Evolutionary conservation across 2,797 vertebrate species (phyloP), one percentile per base, ranked within the genome.

Genomic region (Champsocephalus gunnari): DNA sequence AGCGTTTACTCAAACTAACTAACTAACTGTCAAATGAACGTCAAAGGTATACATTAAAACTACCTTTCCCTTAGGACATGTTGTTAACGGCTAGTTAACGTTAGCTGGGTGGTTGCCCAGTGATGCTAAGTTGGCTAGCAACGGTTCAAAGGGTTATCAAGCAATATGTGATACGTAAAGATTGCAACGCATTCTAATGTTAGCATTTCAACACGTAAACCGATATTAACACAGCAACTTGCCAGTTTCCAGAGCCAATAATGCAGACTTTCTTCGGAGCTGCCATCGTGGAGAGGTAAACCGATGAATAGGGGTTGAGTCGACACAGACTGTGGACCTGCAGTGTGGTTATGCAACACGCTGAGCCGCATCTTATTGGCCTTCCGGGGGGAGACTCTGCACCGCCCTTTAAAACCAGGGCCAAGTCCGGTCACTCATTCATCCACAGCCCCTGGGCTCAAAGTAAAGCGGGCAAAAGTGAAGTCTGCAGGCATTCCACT

Each of bases 221-320:
- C 34, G 34, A 38, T 38, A 38, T 38, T 38, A 38, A 66, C 60
- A 16, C 13, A 6, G 24, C 5, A 2, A 80, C 87, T 96, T 93
- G 95, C 97, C 98, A 99, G 91, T 99, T 99, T 73, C 98, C 98
- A 0, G 98, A 99, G 87, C 98, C 98, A 71, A 99, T 92, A 88
- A 99, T 88, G 94, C 98, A 99, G 78, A 98, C 96, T 88, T 95
- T 98, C 92, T 94, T 95, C 21, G 91, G 83, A 80, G 91, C 81
- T 88, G 91, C 91, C 95, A 95, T 96, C 8, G 71, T 75, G 74
- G 79, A 55, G 77, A 56, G 41, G 32, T 59, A 32, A 45, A 43
- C 9, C 43, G 69, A 13, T 19, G 71, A 57, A 38, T 14, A 57
- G 66, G 43, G 67, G 56, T 21, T 47, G 59, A 51, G 57, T 48